These are phyloP conservation scores for Botrylloides violaceus DNA, from an alignment of 23 tunicate species.

Conservation along the genomic window DNA sequence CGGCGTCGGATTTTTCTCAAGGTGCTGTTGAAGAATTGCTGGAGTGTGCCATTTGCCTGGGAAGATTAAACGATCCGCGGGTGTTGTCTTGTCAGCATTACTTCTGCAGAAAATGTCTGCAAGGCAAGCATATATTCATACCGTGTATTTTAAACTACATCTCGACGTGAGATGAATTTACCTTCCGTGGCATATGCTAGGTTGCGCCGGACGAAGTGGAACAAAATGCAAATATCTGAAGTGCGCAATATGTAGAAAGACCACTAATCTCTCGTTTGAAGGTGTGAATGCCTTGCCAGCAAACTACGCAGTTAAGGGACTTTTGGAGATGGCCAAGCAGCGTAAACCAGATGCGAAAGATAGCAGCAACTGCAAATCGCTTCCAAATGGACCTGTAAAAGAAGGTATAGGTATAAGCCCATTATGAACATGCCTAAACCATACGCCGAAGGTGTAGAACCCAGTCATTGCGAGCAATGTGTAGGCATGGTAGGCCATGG, in stretches of 20 bases:
- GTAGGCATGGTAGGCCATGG: too few relatives aligned
- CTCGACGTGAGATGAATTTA: too few relatives aligned
- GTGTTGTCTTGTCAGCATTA: slow-evolving; percentile 56
- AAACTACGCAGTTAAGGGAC: slow-evolving; percentile 33
- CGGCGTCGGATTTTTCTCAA: background rate
- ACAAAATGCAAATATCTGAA: slow-evolving; percentile 16
- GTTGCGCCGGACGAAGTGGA: too few relatives aligned
- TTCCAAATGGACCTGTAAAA: too few relatives aligned
- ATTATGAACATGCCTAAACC: too few relatives aligned
- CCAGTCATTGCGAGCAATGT: too few relatives aligned
- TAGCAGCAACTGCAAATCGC: too few relatives aligned
- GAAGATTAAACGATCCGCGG: slow-evolving; percentile 19
- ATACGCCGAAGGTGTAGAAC: too few relatives aligned
- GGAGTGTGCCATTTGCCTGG: slow-evolving; percentile 44
- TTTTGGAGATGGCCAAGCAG: slow-evolving; percentile 29
- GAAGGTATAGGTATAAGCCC: too few relatives aligned
- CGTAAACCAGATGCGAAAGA: background rate
- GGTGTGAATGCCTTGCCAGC: slow-evolving; percentile 32
- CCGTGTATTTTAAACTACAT: too few relatives aligned
- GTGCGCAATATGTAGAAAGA: slow-evolving; percentile 52
- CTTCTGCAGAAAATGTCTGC: slow-evolving; percentile 34
- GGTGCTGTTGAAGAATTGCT: slow-evolving; percentile 23
- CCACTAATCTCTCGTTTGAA: slow-evolving; percentile 26
- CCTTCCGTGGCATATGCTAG: too few relatives aligned
- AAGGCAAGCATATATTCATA: too few relatives aligned